These are phyloP conservation scores for Dromaius novaehollandiae DNA, from an alignment of 2,113 vertebrate genomes.

Conservation along the genomic window DNA sequence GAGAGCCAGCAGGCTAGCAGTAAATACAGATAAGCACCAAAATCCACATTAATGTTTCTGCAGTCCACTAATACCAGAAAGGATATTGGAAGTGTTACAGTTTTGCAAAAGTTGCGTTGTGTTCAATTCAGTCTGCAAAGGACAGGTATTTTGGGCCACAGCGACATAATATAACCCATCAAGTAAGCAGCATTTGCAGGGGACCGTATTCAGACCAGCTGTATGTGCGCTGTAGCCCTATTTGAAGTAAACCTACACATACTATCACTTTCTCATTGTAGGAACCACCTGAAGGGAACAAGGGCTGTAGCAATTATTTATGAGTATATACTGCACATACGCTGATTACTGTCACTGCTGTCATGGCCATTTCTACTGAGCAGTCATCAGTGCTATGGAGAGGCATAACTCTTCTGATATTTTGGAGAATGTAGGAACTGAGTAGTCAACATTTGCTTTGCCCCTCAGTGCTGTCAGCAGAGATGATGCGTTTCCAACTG, in stretches of 20 bases:
- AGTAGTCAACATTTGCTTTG: background rate
- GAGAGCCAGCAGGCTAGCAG: conserved; percentile 19
- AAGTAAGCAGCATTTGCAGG: background rate
- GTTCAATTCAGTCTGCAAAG: background rate
- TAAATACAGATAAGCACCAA: conserved; percentile 52
- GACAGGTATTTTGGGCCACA: background rate
- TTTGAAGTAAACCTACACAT: background rate
- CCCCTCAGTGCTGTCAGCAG: background rate
- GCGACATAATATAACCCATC: background rate
- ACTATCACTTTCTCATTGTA: background rate
- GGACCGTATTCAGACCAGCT: background rate
- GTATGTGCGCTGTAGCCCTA: conserved; percentile 17
- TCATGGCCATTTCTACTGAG: background rate
- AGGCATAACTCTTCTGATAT: background rate
- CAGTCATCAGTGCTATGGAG: background rate
- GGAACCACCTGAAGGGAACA: background rate
- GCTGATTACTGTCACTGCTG: background rate
- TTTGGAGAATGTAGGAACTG: background rate
- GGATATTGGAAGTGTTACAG: background rate
- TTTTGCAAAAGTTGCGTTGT: background rate
- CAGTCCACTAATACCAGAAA: background rate
- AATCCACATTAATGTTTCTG: background rate
- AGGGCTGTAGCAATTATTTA: background rate
- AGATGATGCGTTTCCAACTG: background rate
- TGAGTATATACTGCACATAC: background rate